Evolutionary conservation across 2,888 invertebrate genomes (phyloP).

Genomic region (Eristalinus aeneus): DNA sequence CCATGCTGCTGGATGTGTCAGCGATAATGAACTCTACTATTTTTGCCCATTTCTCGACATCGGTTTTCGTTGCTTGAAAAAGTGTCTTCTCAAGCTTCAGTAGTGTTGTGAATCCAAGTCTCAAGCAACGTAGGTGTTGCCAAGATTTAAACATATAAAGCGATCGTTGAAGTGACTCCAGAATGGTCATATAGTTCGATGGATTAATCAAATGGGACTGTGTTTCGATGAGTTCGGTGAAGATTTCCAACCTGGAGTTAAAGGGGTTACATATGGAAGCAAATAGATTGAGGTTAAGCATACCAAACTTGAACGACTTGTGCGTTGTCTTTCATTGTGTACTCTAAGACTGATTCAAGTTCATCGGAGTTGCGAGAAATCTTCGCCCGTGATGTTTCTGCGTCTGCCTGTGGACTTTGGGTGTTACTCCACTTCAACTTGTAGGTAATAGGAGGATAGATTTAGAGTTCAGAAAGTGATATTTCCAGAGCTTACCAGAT

Average conservation of each 20-base stretch:
- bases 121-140: conserved; percentile 73
- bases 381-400: conserved; percentile 72
- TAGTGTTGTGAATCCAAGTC: conserved; percentile 73
- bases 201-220: conserved; percentile 73
- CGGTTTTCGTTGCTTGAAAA: background rate
- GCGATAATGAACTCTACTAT: conserved; percentile 74
- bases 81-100: conserved; percentile 73
- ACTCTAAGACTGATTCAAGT: conserved; percentile 74
- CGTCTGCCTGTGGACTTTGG: conserved; percentile 1
- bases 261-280: background rate
- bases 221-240: conserved; percentile 74
- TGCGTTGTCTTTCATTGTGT: conserved; percentile 59
- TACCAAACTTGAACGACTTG: conserved; percentile 77
- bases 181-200: conserved; percentile 74
- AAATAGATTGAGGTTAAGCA: background rate
- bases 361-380: conserved; percentile 72
- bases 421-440: conserved; percentile 32
- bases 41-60: conserved; percentile 72
- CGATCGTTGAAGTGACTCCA: conserved; percentile 71
- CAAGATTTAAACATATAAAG: conserved; percentile 73
- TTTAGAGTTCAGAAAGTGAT: background rate
- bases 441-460: background rate
- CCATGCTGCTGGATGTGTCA: conserved; percentile 73
- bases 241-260: conserved; percentile 75
- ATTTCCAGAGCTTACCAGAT: conserved; percentile 72